Percentiles rank a stretch among this genome's conserved stretches.
These are phyloP conservation scores for Microtus richardsoni DNA, from an alignment of 2,113 vertebrate genomes.

Conservation along the genomic window DNA sequence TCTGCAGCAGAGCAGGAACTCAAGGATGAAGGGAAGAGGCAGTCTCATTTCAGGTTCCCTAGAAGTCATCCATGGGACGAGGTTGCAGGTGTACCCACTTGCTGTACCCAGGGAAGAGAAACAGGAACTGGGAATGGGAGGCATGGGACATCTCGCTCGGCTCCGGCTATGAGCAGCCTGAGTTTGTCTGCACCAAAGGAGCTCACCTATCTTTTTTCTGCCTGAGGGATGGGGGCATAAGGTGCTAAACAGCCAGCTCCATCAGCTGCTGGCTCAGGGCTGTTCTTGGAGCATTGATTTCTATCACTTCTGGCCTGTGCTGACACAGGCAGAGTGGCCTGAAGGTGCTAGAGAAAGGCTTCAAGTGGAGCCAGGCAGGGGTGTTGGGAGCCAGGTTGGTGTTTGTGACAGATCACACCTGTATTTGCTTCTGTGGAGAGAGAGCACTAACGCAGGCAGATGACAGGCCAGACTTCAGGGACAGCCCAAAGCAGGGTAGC, in stretches of 20 bases:
- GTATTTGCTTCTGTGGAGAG: too few species aligned
- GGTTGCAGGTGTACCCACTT: not conserved
- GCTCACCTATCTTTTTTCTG: not conserved
- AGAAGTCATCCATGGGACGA: not conserved
- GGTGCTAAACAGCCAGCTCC: not conserved
- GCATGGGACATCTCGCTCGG: not conserved
- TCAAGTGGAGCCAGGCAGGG: not conserved
- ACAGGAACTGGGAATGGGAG: not conserved
- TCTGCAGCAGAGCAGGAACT: not conserved
- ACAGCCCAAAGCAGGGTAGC: not conserved
- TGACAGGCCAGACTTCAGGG: not conserved
- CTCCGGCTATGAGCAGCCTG: not conserved
- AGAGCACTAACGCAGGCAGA: not conserved
- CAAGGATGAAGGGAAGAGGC: not conserved
- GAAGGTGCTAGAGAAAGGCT: not conserved
- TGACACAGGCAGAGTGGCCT: not conserved
- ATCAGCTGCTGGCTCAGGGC: not conserved
- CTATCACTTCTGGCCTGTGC: not conserved
- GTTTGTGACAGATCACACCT: too few species aligned
- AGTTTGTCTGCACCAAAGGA: not conserved
- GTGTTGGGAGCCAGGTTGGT: not conserved
- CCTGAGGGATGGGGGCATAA: not conserved
- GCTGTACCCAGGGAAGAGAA: not conserved
- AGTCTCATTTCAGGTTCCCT: not conserved
- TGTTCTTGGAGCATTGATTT: not conserved